Evolutionary conservation across 2,113 vertebrate genomes (phyloP).

Genomic region (Strix uralensis): DNA sequence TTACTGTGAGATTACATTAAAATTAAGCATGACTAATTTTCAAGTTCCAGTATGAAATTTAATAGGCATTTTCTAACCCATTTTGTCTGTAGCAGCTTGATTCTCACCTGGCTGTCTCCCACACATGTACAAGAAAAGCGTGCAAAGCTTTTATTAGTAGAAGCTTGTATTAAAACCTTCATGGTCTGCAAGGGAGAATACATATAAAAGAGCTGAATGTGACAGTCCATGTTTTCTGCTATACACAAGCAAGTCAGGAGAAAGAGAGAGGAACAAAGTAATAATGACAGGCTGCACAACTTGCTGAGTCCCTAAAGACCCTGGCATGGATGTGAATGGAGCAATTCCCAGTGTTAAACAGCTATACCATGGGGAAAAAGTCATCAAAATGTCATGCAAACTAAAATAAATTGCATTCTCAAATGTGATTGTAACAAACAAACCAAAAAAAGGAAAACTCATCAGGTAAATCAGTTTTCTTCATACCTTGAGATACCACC

Average conservation of each 20-base stretch:
- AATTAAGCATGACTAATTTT: background rate
- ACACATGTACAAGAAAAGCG: rapidly evolving
- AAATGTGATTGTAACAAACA: background rate
- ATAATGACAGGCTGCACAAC: background rate
- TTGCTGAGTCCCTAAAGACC: background rate
- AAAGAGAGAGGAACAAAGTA: background rate
- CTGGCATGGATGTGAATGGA: background rate
- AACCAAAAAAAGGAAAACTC: background rate
- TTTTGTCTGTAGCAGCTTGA: background rate
- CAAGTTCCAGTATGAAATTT: background rate
- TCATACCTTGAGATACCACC: background rate
- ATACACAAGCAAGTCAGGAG: background rate
- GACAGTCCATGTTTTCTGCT: background rate
- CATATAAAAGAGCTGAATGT: rapidly evolving
- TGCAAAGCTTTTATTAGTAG: background rate
- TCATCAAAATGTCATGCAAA: background rate
- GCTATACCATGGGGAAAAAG: background rate
- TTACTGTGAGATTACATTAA: background rate
- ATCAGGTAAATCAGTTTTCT: background rate
- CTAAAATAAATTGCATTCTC: background rate
- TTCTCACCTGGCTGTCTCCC: background rate
- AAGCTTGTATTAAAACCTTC: background rate
- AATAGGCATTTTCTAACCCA: background rate
- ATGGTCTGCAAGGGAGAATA: background rate
- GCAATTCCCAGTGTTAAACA: background rate